phyloP scores from a whole-genome alignment of 2,797 vertebrate species.

The Cyprinodon diabolis region DNA sequence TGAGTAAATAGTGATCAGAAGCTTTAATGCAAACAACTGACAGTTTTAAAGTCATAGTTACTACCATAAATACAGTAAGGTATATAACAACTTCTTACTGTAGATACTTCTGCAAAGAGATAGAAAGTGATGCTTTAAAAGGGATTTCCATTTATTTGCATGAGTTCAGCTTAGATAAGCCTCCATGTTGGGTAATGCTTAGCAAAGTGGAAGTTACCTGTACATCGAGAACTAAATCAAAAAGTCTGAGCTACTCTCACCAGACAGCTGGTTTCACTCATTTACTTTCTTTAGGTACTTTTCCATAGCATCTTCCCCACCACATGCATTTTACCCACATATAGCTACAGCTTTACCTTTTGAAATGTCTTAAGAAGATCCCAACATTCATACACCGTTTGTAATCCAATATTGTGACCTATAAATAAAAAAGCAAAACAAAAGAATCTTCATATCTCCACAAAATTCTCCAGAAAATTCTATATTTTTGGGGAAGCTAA shows the following conservation, averaged over 20 bases:
- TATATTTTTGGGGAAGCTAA: constrained; percentile 33
- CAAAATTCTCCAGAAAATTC: background rate
- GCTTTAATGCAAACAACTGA: background rate
- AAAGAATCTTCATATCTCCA: background rate
- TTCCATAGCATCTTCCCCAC: background rate
- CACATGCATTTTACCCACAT: background rate
- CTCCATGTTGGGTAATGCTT: constrained; percentile 14
- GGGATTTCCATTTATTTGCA: constrained; percentile 58
- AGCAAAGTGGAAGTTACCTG: constrained; percentile 6
- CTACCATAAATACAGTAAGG: background rate
- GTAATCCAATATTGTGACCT: constrained; percentile 84
- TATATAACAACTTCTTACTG: background rate
- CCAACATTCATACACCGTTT: constrained; percentile 87
- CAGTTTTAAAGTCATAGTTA: background rate
- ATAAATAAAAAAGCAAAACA: constrained; percentile 14
- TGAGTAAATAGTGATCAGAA: background rate
- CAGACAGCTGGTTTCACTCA: background rate
- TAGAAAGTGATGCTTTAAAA: constrained; percentile 2
- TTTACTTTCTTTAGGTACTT: background rate
- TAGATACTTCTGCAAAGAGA: background rate
- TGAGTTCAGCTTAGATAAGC: constrained; percentile 40
- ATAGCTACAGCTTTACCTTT: constrained; percentile 74
- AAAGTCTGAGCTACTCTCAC: background rate
- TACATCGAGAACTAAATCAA: background rate
- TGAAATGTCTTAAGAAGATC: constrained; percentile 87